Evolutionary conservation across 2,113 vertebrate species (phyloP).

Genomic region (Elephas maximus): DNA sequence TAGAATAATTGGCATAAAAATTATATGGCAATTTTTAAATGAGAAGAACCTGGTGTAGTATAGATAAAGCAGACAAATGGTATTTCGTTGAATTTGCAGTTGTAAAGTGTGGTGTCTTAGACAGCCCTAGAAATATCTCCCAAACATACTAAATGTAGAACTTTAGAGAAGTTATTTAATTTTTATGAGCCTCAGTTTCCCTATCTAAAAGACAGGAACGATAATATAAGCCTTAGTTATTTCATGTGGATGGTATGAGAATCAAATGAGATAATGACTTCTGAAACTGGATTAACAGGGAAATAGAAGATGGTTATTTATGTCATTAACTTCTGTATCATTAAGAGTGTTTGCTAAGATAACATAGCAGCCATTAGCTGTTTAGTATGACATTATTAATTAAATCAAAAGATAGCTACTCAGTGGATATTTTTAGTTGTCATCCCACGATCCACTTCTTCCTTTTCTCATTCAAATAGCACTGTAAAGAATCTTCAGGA

Average conservation of each 20-base stretch:
- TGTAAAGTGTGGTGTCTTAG: conserved; percentile 10
- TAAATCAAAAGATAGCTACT: conserved; percentile 25
- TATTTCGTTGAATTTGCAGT: conserved; percentile 45
- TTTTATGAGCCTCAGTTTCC: conserved; percentile 11
- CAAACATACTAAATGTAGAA: background rate
- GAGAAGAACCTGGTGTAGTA: conserved; percentile 25
- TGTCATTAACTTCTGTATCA: background rate
- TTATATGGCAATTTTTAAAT: conserved; percentile 58
- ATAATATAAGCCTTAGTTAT: background rate
- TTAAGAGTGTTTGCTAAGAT: conserved; percentile 15
- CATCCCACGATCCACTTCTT: background rate
- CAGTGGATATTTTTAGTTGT: background rate
- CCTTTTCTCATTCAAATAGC: background rate
- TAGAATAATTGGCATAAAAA: conserved; percentile 45
- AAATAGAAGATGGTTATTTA: conserved; percentile 28
- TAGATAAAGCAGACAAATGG: conserved; percentile 59
- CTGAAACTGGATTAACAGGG: background rate
- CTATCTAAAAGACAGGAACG: background rate
- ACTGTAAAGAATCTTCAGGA: background rate
- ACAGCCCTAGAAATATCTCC: background rate
- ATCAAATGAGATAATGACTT: conserved; percentile 7
- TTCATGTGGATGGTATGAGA: background rate
- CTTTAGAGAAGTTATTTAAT: background rate
- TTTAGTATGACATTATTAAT: conserved; percentile 40
- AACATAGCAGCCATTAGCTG: background rate